These are phyloP conservation scores for Willowsia nigromaculata DNA, from an alignment of 2,888 invertebrate species.

Conservation along the genomic window DNA sequence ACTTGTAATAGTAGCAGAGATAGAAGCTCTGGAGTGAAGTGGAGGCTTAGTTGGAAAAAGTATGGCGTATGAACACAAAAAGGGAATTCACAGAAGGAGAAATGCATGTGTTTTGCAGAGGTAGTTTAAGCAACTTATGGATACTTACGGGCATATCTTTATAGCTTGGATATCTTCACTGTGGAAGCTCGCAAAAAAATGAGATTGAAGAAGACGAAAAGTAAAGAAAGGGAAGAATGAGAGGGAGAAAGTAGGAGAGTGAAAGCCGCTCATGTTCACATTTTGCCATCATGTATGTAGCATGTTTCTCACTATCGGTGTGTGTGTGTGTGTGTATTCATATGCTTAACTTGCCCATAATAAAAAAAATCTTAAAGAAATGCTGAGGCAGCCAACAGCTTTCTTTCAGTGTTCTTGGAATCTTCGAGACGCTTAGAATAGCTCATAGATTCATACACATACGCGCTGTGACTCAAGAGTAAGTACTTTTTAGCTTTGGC, in stretches of 20 bases:
- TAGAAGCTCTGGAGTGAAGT: not conserved
- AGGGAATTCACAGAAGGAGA: not conserved
- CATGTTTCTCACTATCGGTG: constrained; percentile 47
- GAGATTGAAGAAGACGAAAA: constrained; percentile 41
- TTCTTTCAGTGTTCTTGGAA: constrained; percentile 44
- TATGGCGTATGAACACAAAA: not conserved
- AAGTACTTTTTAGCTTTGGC: constrained; percentile 25
- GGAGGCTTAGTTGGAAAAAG: not conserved
- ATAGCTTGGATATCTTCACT: not conserved
- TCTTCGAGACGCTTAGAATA: not conserved
- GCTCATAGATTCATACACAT: not conserved
- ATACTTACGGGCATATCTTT: not conserved
- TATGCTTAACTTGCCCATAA: constrained; percentile 5
- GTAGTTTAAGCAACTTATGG: not conserved
- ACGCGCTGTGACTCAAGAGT: not conserved
- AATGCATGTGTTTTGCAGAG: not conserved
- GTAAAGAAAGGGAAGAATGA: not conserved
- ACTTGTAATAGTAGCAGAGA: not conserved
- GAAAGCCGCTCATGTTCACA: constrained; percentile 58
- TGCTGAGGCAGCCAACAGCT: constrained; percentile 60
- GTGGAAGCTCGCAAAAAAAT: constrained; percentile 32
- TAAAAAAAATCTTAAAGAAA: constrained; percentile 29
- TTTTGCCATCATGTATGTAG: constrained; percentile 47
- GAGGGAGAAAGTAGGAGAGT: constrained; percentile 25
- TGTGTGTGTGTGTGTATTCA: not conserved